Evolutionary conservation across 2,888 invertebrate genomes (phyloP).

Genomic region (Pseudococcus jackbeardsleyi): DNA sequence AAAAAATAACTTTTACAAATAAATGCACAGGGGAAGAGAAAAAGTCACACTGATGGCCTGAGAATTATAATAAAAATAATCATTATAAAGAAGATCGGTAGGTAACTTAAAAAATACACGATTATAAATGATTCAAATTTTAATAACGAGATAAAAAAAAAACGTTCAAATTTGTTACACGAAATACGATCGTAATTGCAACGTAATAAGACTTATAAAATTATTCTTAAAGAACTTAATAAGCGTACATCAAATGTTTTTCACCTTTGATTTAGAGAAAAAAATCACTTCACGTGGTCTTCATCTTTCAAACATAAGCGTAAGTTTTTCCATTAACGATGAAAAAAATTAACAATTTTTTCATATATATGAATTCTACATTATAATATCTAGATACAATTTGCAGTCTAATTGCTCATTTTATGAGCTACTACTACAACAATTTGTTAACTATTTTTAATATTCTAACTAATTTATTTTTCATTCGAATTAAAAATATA

Average conservation of each 20-base stretch:
- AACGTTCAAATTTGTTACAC: not conserved
- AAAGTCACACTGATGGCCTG: slow-evolving; percentile 11
- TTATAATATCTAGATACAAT: not conserved
- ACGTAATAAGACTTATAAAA: not conserved
- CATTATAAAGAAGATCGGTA: slow-evolving; percentile 31
- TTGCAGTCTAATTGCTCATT: not conserved
- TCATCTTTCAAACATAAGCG: slow-evolving; percentile 37
- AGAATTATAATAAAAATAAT: slow-evolving; percentile 5
- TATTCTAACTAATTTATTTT: not conserved
- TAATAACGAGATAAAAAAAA: slow-evolving; percentile 53
- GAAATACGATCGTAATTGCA: not conserved
- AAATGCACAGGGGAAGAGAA: slow-evolving; percentile 10
- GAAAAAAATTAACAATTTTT: slow-evolving; percentile 13
- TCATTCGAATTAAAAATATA: no score
- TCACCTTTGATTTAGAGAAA: slow-evolving; percentile 25
- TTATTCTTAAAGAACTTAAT: slow-evolving; percentile 24
- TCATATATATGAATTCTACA: not conserved
- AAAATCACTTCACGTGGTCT: not conserved
- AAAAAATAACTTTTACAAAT: slow-evolving; percentile 18
- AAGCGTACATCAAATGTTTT: slow-evolving; percentile 52
- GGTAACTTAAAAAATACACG: slow-evolving; percentile 34
- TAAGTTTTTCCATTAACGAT: slow-evolving; percentile 49
- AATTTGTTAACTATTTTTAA: not conserved
- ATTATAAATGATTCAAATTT: not conserved
- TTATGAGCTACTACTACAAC: not conserved